A percentile compares a stretch with the other conserved stretches of the same genome.
These are phyloP conservation scores for Solen grandis DNA, from an alignment of 1,140 invertebrate genomes.

Conservation along the genomic window DNA sequence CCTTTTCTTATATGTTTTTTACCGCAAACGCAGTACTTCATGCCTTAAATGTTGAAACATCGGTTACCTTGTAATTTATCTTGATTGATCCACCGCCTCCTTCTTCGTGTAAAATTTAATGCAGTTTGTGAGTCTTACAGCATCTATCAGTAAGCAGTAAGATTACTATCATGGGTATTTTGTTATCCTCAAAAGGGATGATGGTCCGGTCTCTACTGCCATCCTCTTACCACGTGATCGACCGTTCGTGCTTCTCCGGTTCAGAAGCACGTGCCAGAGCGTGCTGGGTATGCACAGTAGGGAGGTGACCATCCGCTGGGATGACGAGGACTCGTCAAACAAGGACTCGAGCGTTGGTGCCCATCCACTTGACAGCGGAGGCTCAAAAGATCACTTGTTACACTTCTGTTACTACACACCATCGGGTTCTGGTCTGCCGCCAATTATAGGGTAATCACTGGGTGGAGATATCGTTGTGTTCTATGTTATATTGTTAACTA, in stretches of 20 bases:
- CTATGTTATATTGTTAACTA: too few relatives aligned
- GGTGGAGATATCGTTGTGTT: not conserved
- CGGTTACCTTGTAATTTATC: too few relatives aligned
- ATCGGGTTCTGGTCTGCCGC: not conserved
- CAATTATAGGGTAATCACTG: not conserved
- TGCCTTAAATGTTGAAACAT: too few relatives aligned
- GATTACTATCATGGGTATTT: too few relatives aligned
- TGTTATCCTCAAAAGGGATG: too few relatives aligned
- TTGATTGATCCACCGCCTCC: too few relatives aligned
- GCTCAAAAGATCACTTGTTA: slow-evolving; percentile 15
- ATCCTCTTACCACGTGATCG: slow-evolving; percentile 52
- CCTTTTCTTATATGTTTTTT: too few relatives aligned
- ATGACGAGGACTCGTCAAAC: slow-evolving; percentile 44
- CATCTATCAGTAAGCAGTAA: too few relatives aligned
- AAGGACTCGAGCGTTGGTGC: slow-evolving; percentile 7
- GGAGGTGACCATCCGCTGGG: slow-evolving; percentile 57
- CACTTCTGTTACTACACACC: slow-evolving; percentile 8
- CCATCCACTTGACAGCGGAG: slow-evolving; percentile 58
- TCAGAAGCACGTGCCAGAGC: slow-evolving; percentile 51
- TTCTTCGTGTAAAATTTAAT: too few relatives aligned
- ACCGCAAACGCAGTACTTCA: too few relatives aligned
- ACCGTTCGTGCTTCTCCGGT: slow-evolving; percentile 59
- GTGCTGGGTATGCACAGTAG: slow-evolving; percentile 54
- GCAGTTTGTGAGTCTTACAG: too few relatives aligned
- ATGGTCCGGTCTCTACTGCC: slow-evolving; percentile 30